A percentile compares a stretch with the other conserved stretches of the same genome.
Conservation (phyloP, 2,888 invertebrate genomes). For the Meganola albula region DNA sequence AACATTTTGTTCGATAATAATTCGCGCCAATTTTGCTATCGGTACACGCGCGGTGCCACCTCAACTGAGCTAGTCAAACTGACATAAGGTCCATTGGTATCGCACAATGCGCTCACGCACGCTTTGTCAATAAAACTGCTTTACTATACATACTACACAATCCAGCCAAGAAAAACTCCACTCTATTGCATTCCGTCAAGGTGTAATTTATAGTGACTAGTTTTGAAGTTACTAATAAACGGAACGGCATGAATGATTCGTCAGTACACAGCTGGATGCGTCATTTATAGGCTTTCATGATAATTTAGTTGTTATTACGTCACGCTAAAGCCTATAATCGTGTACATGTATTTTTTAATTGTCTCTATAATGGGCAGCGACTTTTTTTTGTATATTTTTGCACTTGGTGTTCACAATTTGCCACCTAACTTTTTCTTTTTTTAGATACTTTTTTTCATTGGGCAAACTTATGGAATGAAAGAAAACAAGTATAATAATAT, state of each 20-base stretch:
- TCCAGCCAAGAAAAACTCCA: constrained; percentile 14
- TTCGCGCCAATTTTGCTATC: constrained; percentile 38
- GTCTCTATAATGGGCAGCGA: background rate
- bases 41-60: constrained; percentile 30
- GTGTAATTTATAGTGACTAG: constrained; percentile 3
- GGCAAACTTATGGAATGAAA: too few species aligned
- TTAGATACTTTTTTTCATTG: too few species aligned
- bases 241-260: constrained; percentile 56
- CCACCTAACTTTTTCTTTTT: too few species aligned
- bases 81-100: constrained; percentile 48
- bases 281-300: constrained; percentile 53
- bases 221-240: constrained; percentile 31
- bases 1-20: constrained; percentile 13
- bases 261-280: constrained; percentile 55
- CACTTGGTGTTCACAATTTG: too few species aligned
- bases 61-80: constrained; percentile 46
- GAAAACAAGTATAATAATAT: too few species aligned
- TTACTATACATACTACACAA: constrained; percentile 24
- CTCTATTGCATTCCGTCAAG: constrained; percentile 6
- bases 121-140: constrained; percentile 50
- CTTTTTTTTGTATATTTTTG: constrained; percentile 20
- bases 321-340: constrained; percentile 34
- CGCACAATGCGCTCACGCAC: constrained; percentile 62
- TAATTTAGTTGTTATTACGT: constrained; percentile 35
- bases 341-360: too few species aligned